Base-by-base conservation (phyloP, 1,140 invertebrate species). In the Calosoma granatense region DNA sequence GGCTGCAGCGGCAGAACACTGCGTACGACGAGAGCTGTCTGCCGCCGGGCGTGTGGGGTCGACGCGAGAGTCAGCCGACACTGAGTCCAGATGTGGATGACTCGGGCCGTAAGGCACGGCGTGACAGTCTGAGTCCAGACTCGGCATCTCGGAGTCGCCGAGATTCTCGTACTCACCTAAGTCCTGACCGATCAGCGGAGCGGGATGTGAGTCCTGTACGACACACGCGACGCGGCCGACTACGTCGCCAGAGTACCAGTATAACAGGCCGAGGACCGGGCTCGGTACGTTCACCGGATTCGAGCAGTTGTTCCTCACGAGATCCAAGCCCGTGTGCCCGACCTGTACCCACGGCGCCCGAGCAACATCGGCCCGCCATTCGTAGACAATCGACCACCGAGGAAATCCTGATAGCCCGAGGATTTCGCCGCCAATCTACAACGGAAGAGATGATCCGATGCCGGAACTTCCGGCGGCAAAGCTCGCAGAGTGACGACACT, bases 361-460 rank as follows among this genome's bases (percentile, higher is more conserved):
- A 81, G 62, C 67, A 71, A 22, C 78, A 84, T 63, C 78, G 85
- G 55, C 87, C 86, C 11, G 80, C 83, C 51, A 88, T 91, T 20
- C 75, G 90, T 60, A 75, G 90, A 61, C 91, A 93, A 74, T 93
- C 90, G 6, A 93, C 90, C 0, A 93, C 90, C 1, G 89, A 92
- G 70, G 91, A 94, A 71, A 94, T 94, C 62, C 73, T 94, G 14
- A 93, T 93, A 63, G 88, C 90, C 1, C 78, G 89, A 39, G 91
- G 91, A 22, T 94, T 94, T 71, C 80, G 91, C 0, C 78, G 90
- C 23, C 90, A 94, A 65, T 90, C 87, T 1, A 93, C 91, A 1
- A 93, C 89, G 0, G 91, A 94, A 65, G 91, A 94, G 69, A 93
- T 92, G 85, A 92, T 93, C 47, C 76, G 90, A 2, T 93, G 90